phyloP scores from a whole-genome alignment of 2,113 vertebrate genomes.

The Phylloscopus trochiloides region DNA sequence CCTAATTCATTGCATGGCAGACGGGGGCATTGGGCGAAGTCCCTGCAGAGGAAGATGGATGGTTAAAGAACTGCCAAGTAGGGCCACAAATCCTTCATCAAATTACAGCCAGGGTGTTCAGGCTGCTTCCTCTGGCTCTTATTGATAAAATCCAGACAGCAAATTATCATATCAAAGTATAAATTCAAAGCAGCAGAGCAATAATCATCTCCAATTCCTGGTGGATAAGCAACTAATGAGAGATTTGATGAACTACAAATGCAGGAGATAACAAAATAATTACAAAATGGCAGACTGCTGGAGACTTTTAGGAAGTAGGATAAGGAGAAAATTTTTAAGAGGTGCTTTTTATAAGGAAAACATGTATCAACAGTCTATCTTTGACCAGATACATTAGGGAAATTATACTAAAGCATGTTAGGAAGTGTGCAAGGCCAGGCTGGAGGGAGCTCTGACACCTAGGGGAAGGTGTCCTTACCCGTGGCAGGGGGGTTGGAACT shows the following conservation, averaged over 20 bases:
- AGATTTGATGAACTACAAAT: neutral
- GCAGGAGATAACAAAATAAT: slow-evolving; percentile 6
- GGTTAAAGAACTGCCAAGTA: neutral
- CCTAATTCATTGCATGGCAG: neutral
- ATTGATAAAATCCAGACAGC: slow-evolving; percentile 14
- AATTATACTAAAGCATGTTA: neutral
- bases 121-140: neutral
- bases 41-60: neutral
- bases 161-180: slow-evolving; percentile 59
- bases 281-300: neutral
- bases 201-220: neutral
- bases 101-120: neutral
- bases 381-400: neutral
- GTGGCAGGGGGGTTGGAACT: neutral
- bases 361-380: neutral
- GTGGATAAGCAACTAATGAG: neutral
- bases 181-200: slow-evolving; percentile 2
- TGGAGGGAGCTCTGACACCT: neutral
- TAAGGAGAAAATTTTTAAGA: neutral
- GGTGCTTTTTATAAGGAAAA: neutral
- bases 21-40: neutral
- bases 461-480: neutral
- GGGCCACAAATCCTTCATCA: neutral
- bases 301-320: neutral
- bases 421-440: neutral